Conservation (phyloP, 2,888 invertebrate species). For the Lochmaea crataegi region DNA sequence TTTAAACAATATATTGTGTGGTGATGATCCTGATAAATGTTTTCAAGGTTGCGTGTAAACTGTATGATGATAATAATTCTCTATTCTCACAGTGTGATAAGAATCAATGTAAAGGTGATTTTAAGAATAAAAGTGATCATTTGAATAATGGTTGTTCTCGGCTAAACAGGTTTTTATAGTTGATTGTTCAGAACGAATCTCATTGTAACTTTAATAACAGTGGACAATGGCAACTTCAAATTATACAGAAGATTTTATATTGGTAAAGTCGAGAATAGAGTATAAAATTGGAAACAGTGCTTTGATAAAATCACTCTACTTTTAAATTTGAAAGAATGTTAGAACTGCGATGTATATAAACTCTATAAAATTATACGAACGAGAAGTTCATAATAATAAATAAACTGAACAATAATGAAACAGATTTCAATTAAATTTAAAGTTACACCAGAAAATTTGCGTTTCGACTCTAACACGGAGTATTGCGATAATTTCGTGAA, state of each 20-base stretch:
- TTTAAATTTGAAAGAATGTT: too few species aligned
- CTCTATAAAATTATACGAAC: too few species aligned
- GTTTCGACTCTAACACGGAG: too few species aligned
- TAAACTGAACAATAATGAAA: too few species aligned
- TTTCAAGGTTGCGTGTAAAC: slow-evolving; percentile 19
- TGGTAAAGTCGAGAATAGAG: background rate
- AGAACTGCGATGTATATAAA: too few species aligned
- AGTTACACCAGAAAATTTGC: too few species aligned
- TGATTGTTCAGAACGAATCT: background rate
- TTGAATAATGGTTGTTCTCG: slow-evolving; percentile 14
- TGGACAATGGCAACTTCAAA: background rate
- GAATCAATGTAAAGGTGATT: slow-evolving; percentile 20
- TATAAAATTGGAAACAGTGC: background rate
- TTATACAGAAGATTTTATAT: background rate
- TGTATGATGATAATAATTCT: slow-evolving; percentile 24
- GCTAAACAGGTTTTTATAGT: background rate
- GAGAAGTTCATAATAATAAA: too few species aligned
- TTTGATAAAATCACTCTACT: background rate
- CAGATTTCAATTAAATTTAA: too few species aligned
- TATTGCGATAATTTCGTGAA: too few species aligned
- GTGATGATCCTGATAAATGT: slow-evolving; percentile 17
- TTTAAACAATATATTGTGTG: slow-evolving; percentile 13
- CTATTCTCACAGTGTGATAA: slow-evolving; percentile 28
- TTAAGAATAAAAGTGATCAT: slow-evolving; percentile 17
- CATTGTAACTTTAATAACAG: background rate